Base-by-base conservation (phyloP, 1,140 invertebrate species). In the Drosophila pectinifera region DNA sequence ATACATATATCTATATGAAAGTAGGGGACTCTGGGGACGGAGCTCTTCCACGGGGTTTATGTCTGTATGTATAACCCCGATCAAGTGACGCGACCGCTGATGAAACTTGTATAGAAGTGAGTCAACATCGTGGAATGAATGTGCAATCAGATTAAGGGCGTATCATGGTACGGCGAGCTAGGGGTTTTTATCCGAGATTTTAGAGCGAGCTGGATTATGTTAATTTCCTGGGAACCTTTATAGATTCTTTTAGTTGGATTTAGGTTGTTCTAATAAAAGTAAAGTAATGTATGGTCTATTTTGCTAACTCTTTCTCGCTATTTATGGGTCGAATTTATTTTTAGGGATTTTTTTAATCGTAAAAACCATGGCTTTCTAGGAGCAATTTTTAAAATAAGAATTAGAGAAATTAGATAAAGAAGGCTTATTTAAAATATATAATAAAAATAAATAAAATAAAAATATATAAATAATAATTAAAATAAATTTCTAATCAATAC, bases 21-120 rank as follows among this genome's bases (percentile, higher is more conserved):
- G 5, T 18, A 20, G 11, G 0, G n/a, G 16, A 26, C 49, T 28
- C 4, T 41, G 38, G 38, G 38, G 38, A 41, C 38, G 38, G 38
- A 3, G 46, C 24, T 49, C 46, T 49, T 20, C 11, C 16, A 20
- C 6, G 6, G 28, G 28, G 16, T 56, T 38, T 51, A 34, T 24
- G 5, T 46, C 16, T n/a, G 4, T 22, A 20, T 38, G 5, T 48
- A 7, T 28, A 28, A 11, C 14, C 16, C 41, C 61, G 51, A 65
- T 76, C 62, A 64, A 75, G 59, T 75, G 72, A 75, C 72, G 72
- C 45, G 58, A 75, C 36, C 48, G 53, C 53, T 69, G 48, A 18
- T 41, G 42, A 69, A 69, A 70, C 42, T 70, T 70, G 41, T 53
- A 58, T 51, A 49, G 38, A 51, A 72, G 45, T 73, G 69, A 73